These are phyloP conservation scores for Campoletis raptor DNA, from an alignment of 2,888 invertebrate species.

Conservation along the genomic window DNA sequence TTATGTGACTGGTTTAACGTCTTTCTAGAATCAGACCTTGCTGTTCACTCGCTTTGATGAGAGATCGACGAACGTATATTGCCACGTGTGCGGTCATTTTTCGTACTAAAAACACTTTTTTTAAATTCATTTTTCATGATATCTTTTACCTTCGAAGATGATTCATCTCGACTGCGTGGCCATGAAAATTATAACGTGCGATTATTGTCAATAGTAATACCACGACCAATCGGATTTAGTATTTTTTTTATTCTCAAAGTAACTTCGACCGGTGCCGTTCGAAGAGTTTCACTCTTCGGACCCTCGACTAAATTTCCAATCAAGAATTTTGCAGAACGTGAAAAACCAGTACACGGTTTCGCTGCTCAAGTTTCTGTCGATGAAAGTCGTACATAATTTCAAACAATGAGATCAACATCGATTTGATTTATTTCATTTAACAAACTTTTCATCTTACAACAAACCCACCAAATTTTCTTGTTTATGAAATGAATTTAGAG, in stretches of 20 bases:
- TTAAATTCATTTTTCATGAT: slow-evolving; percentile 22
- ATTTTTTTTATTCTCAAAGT: background rate
- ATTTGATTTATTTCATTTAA: background rate
- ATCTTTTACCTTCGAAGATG: slow-evolving; percentile 10
- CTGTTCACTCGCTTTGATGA: background rate
- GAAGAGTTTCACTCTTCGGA: background rate
- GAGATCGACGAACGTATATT: background rate
- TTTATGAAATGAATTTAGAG: too few species aligned
- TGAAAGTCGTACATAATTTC: background rate
- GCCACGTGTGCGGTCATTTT: slow-evolving; percentile 66
- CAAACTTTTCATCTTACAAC: background rate
- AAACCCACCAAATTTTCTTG: too few species aligned
- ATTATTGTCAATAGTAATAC: background rate
- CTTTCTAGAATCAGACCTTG: slow-evolving; percentile 71
- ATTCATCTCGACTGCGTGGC: slow-evolving; percentile 23
- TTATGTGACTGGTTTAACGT: slow-evolving; percentile 76
- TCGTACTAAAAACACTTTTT: slow-evolving; percentile 20
- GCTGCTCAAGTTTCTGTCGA: background rate
- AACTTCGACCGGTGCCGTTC: background rate
- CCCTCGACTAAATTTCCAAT: background rate
- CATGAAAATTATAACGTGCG: slow-evolving; percentile 14
- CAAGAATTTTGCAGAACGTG: background rate
- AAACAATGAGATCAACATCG: background rate
- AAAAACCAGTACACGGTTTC: background rate
- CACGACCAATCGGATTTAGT: background rate